These are phyloP conservation scores for Electrona antarctica DNA, from an alignment of 2,113 vertebrate species.

Conservation along the genomic window DNA sequence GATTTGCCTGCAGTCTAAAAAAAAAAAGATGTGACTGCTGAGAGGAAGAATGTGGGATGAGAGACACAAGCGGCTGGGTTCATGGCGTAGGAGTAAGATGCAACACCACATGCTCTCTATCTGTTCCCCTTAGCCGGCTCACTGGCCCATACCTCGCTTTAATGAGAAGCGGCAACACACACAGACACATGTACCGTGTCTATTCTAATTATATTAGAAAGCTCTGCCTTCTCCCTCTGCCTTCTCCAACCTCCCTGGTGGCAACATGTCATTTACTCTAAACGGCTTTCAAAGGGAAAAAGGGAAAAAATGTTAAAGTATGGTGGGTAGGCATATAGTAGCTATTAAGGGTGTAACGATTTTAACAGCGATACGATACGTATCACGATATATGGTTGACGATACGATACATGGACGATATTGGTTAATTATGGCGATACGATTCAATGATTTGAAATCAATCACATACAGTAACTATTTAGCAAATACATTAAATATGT, in stretches of 20 bases:
- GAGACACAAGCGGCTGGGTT: conserved; percentile 25
- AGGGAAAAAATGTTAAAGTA: conserved; percentile 5
- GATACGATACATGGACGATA: too few relatives aligned
- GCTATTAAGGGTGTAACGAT: too few relatives aligned
- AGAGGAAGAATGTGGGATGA: neutral
- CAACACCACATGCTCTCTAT: conserved; percentile 57
- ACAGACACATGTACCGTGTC: conserved; percentile 76
- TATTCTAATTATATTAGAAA: conserved; percentile 66
- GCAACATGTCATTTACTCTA: conserved; percentile 41
- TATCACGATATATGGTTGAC: too few relatives aligned
- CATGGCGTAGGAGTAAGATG: conserved; percentile 33
- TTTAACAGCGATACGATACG: too few relatives aligned
- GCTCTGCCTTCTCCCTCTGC: conserved; percentile 27
- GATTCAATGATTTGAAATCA: too few relatives aligned
- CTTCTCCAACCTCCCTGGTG: conserved; percentile 46
- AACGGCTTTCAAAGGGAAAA: conserved; percentile 28
- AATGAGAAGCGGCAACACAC: conserved; percentile 72
- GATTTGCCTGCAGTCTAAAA: too few relatives aligned
- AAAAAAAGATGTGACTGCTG: neutral
- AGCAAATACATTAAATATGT: too few relatives aligned
- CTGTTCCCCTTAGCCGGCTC: conserved; percentile 55
- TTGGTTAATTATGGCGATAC: too few relatives aligned
- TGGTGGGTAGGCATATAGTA: neutral
- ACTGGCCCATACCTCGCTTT: conserved; percentile 55
- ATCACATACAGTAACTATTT: too few relatives aligned